Percentiles rank a stretch among this genome's conserved stretches.
Evolutionary conservation across 1,140 invertebrate species (phyloP).

Genomic region (Habropoda laboriosa): DNA sequence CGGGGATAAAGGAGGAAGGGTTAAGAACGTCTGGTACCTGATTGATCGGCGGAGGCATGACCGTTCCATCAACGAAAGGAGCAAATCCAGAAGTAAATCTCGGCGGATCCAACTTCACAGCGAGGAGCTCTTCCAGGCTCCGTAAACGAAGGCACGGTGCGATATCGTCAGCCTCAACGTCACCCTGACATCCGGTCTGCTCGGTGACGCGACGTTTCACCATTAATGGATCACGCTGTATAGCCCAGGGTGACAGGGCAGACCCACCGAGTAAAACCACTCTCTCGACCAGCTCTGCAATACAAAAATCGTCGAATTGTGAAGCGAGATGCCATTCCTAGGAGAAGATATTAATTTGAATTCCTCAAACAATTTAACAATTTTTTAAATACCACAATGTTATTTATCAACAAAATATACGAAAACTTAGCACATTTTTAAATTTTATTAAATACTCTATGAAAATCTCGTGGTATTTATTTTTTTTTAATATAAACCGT

Average conservation of each 20-base stretch:
- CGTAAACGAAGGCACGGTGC: slow-evolving; percentile 91
- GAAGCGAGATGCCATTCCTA: background rate
- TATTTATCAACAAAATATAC: too few species aligned
- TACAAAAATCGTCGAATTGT: background rate
- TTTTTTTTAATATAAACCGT: too few species aligned
- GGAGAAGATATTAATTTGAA: background rate
- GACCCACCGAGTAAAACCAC: slow-evolving; percentile 96
- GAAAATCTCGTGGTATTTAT: too few species aligned
- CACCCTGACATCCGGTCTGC: slow-evolving; percentile 89
- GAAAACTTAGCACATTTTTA: too few species aligned
- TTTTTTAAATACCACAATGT: too few species aligned
- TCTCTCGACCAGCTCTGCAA: slow-evolving; percentile 93
- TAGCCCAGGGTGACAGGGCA: slow-evolving; percentile 96
- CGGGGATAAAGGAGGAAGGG: background rate
- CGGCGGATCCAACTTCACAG: slow-evolving; percentile 88
- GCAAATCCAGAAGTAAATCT: slow-evolving; percentile 93
- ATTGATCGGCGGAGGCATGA: slow-evolving; percentile 81
- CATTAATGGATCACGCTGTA: slow-evolving; percentile 92
- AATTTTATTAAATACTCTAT: too few species aligned
- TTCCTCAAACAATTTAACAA: too few species aligned
- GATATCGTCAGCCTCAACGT: slow-evolving; percentile 89
- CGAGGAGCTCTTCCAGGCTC: slow-evolving; percentile 87
- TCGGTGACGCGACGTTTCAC: slow-evolving; percentile 91
- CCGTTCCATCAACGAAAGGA: slow-evolving; percentile 93
- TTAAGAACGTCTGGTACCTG: slow-evolving; percentile 67